Evolutionary conservation across 2,797 vertebrate species (phyloP), one percentile per base, ranked within the genome.

Genomic region (Cryptoblepharus egeriae): DNA sequence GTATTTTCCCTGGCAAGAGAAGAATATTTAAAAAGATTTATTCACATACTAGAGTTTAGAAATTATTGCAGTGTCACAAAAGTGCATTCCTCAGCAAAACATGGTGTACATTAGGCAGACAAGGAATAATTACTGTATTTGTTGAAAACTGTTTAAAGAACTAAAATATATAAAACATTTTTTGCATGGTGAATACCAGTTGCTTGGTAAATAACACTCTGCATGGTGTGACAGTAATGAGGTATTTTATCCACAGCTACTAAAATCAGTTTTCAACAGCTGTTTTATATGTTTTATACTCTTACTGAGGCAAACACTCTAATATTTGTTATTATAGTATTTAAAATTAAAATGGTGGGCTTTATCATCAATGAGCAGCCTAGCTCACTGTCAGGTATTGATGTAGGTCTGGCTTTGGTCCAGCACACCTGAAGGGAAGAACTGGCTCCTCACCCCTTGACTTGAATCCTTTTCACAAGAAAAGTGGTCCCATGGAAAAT

Each of bases 191-290:
- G 83, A 86, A 88, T 89, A 90, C 91, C 77, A 63, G 83, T 80
- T 90, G 78, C 72, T 90, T 93, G 86, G 85, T 93, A 88, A 91
- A 84, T 91, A 89, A 82, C 39, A 81, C 85, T 87, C 64, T 75
- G 67, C 76, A 79, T 42, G 60, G 80, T 92, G 45, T 88, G 89
- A 91, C 86, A 82, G 55, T 88, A 89, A 88, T 85, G 83, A 78
- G 77, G 87, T 61, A 80, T 87, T 94, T 91, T 89, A 78, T 92
- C 82, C 86, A 77, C 73, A 92, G 76, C 26, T 58, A 74, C 57
- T 80, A 71, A 80, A 85, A 69, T 79, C 12, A 73, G 55, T 86
- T 91, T 91, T 55, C 81, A 89, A 37, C 79, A 79, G 81, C 52
- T 84, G 75, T 67, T 74, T 90, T 93, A 87, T 90, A 68, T 32